Conservation (phyloP, 2,113 vertebrate species). For the Proteles cristata region DNA sequence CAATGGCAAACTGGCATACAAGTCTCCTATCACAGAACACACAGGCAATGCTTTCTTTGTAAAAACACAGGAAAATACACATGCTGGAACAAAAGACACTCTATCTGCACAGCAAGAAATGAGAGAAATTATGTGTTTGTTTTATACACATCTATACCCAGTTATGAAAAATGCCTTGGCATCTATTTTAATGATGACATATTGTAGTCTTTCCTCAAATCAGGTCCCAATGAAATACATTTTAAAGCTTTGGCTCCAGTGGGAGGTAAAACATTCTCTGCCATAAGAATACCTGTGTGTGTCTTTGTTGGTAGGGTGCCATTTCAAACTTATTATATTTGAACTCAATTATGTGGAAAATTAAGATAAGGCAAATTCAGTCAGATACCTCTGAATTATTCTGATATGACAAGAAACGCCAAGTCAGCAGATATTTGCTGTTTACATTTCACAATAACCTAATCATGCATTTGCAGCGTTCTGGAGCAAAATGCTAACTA, state of each 20-base stretch:
- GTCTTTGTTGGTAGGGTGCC: conserved; percentile 79
- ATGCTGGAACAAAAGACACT: conserved; percentile 86
- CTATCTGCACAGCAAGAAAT: conserved; percentile 72
- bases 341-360: conserved; percentile 78
- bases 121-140: conserved; percentile 64
- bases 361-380: conserved; percentile 66
- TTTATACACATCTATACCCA: conserved; percentile 70
- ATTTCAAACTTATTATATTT: conserved; percentile 85
- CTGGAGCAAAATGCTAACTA: conserved; percentile 70
- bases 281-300: conserved; percentile 67
- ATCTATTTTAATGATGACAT: conserved; percentile 58
- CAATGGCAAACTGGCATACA: conserved; percentile 80
- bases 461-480: conserved; percentile 73
- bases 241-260: conserved; percentile 32
- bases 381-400: conserved; percentile 65
- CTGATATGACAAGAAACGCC: conserved; percentile 67
- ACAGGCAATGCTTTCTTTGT: conserved; percentile 80
- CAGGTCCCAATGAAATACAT: background rate
- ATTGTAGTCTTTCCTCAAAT: conserved; percentile 28
- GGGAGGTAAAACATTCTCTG: conserved; percentile 40
- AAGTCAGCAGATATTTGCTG: conserved; percentile 82
- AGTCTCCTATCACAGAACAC: conserved; percentile 55
- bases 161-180: background rate
- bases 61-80: conserved; percentile 77
- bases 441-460: conserved; percentile 71